Evolutionary conservation across 2,113 vertebrate genomes (phyloP), one percentile per base, ranked within the genome.

Genomic region (Kryptolebias marmoratus): DNA sequence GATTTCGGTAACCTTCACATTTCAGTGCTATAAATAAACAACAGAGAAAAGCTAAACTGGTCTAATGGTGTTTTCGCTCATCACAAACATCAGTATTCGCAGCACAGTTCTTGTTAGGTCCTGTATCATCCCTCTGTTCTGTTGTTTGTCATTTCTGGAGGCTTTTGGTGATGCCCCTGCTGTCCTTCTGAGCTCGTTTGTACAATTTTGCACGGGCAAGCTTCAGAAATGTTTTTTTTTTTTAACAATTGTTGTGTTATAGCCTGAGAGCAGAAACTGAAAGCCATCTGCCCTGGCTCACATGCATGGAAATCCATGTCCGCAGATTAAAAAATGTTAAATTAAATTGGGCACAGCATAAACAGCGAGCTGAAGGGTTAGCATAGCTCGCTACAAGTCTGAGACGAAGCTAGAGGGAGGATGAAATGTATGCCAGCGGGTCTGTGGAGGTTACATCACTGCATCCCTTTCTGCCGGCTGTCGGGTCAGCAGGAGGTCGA

Each of bases 361-460:
- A 63, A 80, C 27, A 63, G 57, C 3, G 48, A 70, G 59, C 22
- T 65, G 16, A 80, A 79, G 59, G 64, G 77, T 79, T 77, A 72
- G 42, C 53, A 73, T 32, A 52, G 31, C 68, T 60, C 31, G 18
- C 1, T 10, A 42, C 1, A 42, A 47, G 32, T 57, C 7, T 73
- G 42, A 2, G 12, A 14, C 31, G 48, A 75, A 61, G 49, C 11
- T 32, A 31, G 5, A 55, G 49, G 55, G 55, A 70, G 71, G 30
- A 59, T 64, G 56, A 77, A 67, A 73, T 75, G 32, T 66, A 73
- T 86, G 79, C 77, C 82, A 67, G 73, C 59, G 18, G 79, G 68
- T 79, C 68, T 75, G 42, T 69, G 53, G 36, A 72, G 57, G 77
- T 92, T 89, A 93, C 86, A 75, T 90, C 89, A 90, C 77, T 68